phyloP scores from a whole-genome alignment of 1,140 invertebrate species.

The Myzus persicae region DNA sequence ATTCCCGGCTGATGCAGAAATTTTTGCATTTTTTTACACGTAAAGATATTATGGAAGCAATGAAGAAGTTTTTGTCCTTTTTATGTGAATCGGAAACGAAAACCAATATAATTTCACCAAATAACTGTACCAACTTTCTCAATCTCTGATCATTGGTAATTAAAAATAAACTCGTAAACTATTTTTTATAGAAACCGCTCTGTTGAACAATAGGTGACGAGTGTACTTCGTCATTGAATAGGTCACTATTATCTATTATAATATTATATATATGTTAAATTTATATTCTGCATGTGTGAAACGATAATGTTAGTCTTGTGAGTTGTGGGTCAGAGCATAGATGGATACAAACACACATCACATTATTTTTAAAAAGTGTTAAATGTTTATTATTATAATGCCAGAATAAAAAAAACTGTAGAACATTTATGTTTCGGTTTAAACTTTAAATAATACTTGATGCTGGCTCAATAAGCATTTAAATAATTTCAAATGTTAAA shows the following conservation, averaged over 20 bases:
- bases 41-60: not conserved
- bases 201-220: not conserved
- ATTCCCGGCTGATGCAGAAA: slow-evolving; percentile 80
- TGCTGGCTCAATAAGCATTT: not conserved
- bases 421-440: no score
- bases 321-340: no score
- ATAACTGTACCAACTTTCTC: not conserved
- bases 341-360: no score
- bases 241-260: no score
- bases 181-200: not conserved
- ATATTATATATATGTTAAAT: no score
- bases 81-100: not conserved
- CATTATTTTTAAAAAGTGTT: no score
- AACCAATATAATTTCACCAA: not conserved
- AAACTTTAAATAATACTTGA: not conserved
- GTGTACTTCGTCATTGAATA: no score
- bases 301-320: no score
- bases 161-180: not conserved
- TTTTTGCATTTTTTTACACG: not conserved
- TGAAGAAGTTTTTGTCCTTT: no score
- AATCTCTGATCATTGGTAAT: not conserved
- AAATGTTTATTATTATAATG: no score
- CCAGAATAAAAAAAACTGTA: no score
- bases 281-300: no score
- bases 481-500: not conserved